phyloP scores from a whole-genome alignment of 2,797 vertebrate genomes.

The Sarcoramphus papa region DNA sequence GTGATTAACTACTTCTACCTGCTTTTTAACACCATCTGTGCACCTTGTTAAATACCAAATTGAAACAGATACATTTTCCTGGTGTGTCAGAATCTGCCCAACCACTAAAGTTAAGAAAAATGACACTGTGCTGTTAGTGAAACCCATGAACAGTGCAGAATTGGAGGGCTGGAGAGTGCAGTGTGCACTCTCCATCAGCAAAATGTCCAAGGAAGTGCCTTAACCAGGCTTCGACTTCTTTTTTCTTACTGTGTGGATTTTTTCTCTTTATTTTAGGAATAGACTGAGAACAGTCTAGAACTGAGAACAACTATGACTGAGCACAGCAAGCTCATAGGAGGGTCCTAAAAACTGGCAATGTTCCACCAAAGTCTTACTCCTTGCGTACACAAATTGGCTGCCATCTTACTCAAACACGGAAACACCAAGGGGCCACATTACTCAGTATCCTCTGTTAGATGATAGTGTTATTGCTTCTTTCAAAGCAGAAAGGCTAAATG shows the following conservation, averaged over 20 bases:
- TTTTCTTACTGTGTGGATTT: neutral
- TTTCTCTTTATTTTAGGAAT: neutral
- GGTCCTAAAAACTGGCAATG: neutral
- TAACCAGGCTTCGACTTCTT: neutral
- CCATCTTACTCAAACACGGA: neutral
- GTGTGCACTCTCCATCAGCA: neutral
- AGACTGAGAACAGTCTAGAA: neutral
- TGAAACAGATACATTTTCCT: constrained; percentile 58
- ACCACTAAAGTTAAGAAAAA: neutral
- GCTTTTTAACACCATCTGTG: constrained; percentile 68
- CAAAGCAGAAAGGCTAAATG: neutral
- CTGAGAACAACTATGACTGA: neutral
- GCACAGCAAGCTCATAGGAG: neutral
- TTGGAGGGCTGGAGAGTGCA: neutral
- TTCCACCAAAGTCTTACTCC: neutral
- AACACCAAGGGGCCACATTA: neutral
- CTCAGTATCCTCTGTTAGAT: neutral
- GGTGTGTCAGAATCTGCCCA: constrained; percentile 22
- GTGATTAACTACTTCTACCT: constrained; percentile 67
- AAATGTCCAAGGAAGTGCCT: neutral
- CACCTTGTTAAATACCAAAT: constrained; percentile 62
- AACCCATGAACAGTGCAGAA: neutral
- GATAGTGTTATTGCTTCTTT: neutral
- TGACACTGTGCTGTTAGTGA: neutral
- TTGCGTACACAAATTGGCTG: neutral